A percentile compares a stretch with the other conserved stretches of the same genome.
These are phyloP conservation scores for Conistra vaccinii DNA, from an alignment of 2,888 invertebrate genomes.

Conservation along the genomic window DNA sequence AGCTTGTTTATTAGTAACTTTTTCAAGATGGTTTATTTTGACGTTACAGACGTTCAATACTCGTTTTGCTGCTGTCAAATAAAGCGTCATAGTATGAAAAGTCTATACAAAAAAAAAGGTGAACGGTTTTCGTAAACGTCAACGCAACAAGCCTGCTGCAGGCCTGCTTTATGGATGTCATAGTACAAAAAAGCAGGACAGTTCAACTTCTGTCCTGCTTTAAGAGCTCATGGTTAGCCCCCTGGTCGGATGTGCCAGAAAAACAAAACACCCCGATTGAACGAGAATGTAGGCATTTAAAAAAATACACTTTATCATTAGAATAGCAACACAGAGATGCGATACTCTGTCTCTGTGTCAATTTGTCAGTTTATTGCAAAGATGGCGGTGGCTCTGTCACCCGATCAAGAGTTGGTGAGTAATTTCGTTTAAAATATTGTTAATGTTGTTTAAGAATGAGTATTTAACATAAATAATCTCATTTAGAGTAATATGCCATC, in stretches of 20 bases:
- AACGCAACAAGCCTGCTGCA: too few relatives aligned
- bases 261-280: neutral
- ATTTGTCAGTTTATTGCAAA: conserved; percentile 74
- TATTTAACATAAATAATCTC: conserved; percentile 2
- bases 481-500: neutral
- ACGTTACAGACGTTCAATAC: too few relatives aligned
- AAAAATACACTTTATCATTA: neutral
- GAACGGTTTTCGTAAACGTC: too few relatives aligned
- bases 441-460: conserved; percentile 10
- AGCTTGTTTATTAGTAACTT: too few relatives aligned
- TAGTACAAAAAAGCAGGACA: too few relatives aligned
- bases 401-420: conserved; percentile 95
- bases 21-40: too few relatives aligned
- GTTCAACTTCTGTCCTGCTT: too few relatives aligned
- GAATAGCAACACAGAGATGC: conserved; percentile 10
- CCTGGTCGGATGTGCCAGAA: neutral
- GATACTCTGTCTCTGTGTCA: conserved; percentile 29
- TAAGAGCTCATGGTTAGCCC: too few relatives aligned
- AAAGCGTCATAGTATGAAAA: too few relatives aligned
- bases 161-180: too few relatives aligned
- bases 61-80: too few relatives aligned
- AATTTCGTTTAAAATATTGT: conserved; percentile 65
- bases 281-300: neutral
- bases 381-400: conserved; percentile 94
- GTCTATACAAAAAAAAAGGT: too few relatives aligned